Evolutionary conservation across 2,888 invertebrate species (phyloP).

Genomic region (Polia nebulosa): DNA sequence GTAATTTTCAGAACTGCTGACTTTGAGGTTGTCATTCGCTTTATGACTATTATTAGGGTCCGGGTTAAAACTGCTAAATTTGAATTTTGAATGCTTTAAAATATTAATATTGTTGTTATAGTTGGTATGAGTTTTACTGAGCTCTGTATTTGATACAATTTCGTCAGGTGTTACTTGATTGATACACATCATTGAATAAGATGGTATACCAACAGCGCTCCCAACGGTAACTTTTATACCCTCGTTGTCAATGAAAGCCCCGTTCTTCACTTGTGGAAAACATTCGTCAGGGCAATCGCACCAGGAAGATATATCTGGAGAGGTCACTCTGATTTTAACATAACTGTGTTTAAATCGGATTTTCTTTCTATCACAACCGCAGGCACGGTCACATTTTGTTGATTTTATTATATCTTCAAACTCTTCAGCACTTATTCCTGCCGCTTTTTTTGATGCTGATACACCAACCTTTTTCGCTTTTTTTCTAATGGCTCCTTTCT

Average conservation of each 20-base stretch:
- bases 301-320: constrained; percentile 81
- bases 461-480: constrained; percentile 68
- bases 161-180: constrained; percentile 1
- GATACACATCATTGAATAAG: constrained; percentile 54
- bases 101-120: background rate
- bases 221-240: constrained; percentile 84
- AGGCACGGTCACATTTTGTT: constrained; percentile 80
- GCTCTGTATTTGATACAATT: background rate
- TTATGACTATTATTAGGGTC: constrained; percentile 1
- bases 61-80: background rate
- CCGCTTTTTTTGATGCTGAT: constrained; percentile 58
- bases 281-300: constrained; percentile 82
- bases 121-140: background rate
- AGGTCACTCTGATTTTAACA: constrained; percentile 82
- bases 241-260: constrained; percentile 79
- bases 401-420: constrained; percentile 77
- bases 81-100: background rate
- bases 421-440: constrained; percentile 71
- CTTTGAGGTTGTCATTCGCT: background rate
- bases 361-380: constrained; percentile 84
- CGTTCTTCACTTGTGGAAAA: constrained; percentile 78
- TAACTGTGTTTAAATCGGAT: constrained; percentile 84
- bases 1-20: constrained; percentile 25
- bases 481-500: constrained; percentile 65
- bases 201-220: constrained; percentile 73